These are phyloP conservation scores for Forbesichthys agassizii DNA, from an alignment of 2,113 vertebrate genomes.

Conservation along the genomic window DNA sequence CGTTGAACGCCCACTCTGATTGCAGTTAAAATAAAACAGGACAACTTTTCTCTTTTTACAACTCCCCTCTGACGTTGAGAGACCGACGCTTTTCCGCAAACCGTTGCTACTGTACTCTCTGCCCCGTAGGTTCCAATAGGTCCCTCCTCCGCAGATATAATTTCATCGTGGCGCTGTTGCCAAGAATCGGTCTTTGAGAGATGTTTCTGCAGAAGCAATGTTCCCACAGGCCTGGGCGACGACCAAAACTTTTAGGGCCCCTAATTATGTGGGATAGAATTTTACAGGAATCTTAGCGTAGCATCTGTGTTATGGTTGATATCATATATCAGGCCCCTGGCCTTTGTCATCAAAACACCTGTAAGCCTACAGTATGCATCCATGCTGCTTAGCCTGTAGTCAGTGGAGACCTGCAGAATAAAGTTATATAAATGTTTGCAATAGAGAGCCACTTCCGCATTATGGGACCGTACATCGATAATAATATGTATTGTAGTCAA, in stretches of 20 bases:
- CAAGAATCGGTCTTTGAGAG: background rate
- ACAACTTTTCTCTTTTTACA: background rate
- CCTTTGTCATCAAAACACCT: slow-evolving; percentile 6
- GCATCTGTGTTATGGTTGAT: too few relatives aligned
- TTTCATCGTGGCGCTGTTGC: slow-evolving; percentile 4
- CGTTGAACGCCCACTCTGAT: background rate
- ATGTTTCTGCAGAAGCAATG: slow-evolving; percentile 16
- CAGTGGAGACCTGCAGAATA: too few relatives aligned
- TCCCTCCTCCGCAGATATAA: background rate
- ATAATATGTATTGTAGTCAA: too few relatives aligned
- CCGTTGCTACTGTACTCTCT: background rate
- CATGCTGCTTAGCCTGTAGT: background rate
- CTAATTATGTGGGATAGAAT: slow-evolving; percentile 1
- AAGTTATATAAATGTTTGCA: too few relatives aligned
- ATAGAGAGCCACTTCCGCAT: too few relatives aligned
- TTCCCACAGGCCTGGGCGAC: background rate
- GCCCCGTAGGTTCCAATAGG: background rate
- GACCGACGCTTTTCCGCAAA: background rate
- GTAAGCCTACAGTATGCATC: background rate
- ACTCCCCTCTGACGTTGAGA: too few relatives aligned
- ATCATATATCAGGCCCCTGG: background rate
- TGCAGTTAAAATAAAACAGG: background rate
- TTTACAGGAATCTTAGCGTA: too few relatives aligned
- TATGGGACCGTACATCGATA: too few relatives aligned
- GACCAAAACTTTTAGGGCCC: background rate